phyloP scores from a whole-genome alignment of 64 coral and sea anemone species.

The Montipora foliosa region DNA sequence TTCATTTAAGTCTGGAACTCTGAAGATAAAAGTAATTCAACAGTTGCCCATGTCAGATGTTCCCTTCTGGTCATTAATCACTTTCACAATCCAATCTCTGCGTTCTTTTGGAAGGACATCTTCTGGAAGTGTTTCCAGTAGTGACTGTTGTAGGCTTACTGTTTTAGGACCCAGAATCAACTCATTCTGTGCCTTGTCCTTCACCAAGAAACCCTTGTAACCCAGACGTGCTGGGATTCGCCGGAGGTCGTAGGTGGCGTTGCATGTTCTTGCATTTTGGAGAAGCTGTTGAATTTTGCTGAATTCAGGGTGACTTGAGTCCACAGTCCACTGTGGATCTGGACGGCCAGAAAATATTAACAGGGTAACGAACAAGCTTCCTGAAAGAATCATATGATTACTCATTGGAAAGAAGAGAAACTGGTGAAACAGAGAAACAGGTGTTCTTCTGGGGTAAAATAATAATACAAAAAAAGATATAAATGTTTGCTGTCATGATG shows the following conservation, averaged over 20 bases:
- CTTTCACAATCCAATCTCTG: neutral
- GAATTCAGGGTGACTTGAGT: neutral
- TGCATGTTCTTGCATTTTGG: neutral
- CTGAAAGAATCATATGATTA: no score
- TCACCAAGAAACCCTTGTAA: slow-evolving; percentile 10
- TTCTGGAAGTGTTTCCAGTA: neutral
- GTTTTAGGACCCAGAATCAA: slow-evolving; percentile 8
- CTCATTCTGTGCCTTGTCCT: neutral
- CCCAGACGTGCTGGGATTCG: neutral
- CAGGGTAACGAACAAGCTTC: neutral
- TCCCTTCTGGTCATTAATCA: neutral
- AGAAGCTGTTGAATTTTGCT: neutral
- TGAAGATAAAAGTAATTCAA: no score
- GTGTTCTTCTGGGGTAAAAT: no score
- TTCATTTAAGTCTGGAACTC: no score
- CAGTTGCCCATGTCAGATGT: no score
- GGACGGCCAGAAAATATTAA: slow-evolving; percentile 12
- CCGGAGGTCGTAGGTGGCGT: neutral
- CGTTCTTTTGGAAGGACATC: neutral
- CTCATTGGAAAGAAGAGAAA: no score
- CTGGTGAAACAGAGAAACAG: no score
- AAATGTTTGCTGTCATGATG: no score
- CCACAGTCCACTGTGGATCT: slow-evolving; percentile 6
- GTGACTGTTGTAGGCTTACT: neutral
- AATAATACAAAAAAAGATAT: no score